Base-by-base conservation (phyloP, 2,888 invertebrate species). In the Stegophylla sp. region DNA sequence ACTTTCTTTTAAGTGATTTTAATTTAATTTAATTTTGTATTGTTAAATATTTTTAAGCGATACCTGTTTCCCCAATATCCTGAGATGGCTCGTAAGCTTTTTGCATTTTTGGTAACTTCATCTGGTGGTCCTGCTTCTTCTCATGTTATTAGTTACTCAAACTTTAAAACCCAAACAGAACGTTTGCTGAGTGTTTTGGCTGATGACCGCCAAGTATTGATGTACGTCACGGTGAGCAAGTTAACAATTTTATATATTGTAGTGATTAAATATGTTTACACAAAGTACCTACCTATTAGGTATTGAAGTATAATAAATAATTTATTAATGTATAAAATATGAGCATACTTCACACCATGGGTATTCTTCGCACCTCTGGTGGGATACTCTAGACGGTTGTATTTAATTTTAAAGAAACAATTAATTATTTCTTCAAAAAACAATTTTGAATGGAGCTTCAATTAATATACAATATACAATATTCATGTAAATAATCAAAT, bases 1-100 rank as follows among this genome's bases (percentile, higher is more conserved):
- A n/a, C 9, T 20, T 72, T 28, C 9, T 72, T 7, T 48, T n/a
- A 23, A 28, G 75, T 69, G 34, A 3, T 72, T 82, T 45, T 4
- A 69, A 69, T 51, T 71, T 76, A 45, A 23, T 66, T 79, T 73
- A 72, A 53, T 26, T 61, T 12, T 51, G 3, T 63, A 34, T 43
- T n/a, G 45, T 48, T 76, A 7, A 48, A 26, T 63, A 83, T 83
- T 77, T 86, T 87, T 63, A 88, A 92, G 91, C 90, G 90, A 84
- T 92, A 92, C 87, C 88, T 95, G 83, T 94, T 94, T 87, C 93
- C 94, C n/a, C 90, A 90, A 86, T 93, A 94, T 86, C 89, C 90
- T 3, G 91, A 92, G 84, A 88, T 94, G 84, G 93, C 91, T 0
- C 88, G 90, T 20, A 90, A 91, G 84, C 88, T 94, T 83, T 94